Evolutionary conservation across 2,113 vertebrate genomes (phyloP).

Genomic region (Orcinus orca): DNA sequence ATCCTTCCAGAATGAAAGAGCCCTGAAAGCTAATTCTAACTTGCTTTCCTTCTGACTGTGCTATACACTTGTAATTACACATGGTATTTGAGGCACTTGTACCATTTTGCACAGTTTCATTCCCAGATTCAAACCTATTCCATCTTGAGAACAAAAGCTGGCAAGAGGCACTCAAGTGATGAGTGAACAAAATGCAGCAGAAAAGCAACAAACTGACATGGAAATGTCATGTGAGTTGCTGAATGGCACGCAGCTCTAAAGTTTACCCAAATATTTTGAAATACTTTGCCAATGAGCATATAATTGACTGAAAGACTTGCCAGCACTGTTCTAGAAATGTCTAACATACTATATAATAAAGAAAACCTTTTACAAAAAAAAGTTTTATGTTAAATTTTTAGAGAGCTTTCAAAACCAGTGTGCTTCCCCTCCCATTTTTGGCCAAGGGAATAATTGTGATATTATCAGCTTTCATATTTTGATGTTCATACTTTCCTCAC

Average conservation of each 20-base stretch:
- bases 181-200: conserved; percentile 50
- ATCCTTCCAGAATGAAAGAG: background rate
- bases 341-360: conserved; percentile 48
- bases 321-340: conserved; percentile 35
- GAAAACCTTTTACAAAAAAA: conserved; percentile 14
- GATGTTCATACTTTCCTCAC: background rate
- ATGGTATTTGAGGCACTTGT: background rate
- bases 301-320: conserved; percentile 48
- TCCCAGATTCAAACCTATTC: conserved; percentile 37
- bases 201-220: conserved; percentile 9
- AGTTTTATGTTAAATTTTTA: conserved; percentile 30
- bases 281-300: conserved; percentile 42
- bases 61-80: background rate
- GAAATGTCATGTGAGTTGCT: conserved; percentile 47
- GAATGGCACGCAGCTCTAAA: background rate
- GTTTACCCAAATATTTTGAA: conserved; percentile 56
- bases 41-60: background rate
- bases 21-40: background rate
- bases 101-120: conserved; percentile 28
- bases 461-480: background rate
- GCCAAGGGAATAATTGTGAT: conserved; percentile 2
- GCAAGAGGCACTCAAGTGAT: conserved; percentile 43
- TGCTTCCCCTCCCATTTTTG: background rate
- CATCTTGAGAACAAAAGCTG: conserved; percentile 63
- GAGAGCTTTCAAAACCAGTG: conserved; percentile 3